Evolutionary conservation across 2,888 invertebrate genomes (phyloP).

Genomic region (Chloromyia formosa): DNA sequence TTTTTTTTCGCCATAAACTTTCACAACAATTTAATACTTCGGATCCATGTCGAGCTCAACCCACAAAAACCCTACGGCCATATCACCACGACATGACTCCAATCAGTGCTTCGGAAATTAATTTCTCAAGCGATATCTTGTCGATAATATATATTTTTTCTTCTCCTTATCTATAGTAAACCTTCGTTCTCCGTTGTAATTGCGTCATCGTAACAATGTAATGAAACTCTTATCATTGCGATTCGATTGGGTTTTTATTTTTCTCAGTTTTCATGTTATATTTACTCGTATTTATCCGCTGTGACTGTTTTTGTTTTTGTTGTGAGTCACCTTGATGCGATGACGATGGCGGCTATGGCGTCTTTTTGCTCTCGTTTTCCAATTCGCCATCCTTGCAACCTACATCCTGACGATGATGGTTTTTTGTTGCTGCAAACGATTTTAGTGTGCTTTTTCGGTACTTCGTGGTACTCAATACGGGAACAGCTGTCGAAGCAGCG

Average conservation of each 20-base stretch:
- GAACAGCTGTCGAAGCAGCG: not conserved
- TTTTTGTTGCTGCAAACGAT: not conserved
- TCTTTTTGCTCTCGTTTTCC: no score
- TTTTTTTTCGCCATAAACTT: no score
- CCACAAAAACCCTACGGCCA: no score
- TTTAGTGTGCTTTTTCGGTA: not conserved
- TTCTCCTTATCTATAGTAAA: not conserved
- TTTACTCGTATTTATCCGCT: not conserved
- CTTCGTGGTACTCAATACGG: not conserved
- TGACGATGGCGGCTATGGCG: not conserved
- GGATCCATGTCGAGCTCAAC: no score
- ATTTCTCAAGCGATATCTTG: not conserved
- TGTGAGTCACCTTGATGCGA: not conserved
- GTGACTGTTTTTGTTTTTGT: not conserved
- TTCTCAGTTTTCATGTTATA: no score
- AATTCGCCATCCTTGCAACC: no score
- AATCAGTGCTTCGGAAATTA: conserved; percentile 25
- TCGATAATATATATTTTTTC: not conserved
- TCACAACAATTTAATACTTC: no score
- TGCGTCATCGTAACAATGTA: not conserved
- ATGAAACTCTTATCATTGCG: conserved; percentile 11
- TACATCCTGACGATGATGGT: not conserved
- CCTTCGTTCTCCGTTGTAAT: no score
- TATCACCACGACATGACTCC: no score
- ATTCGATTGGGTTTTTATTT: not conserved